Percentiles rank a stretch among this genome's conserved stretches.
Conservation (phyloP, 2,888 invertebrate species). For the Luperina testacea region DNA sequence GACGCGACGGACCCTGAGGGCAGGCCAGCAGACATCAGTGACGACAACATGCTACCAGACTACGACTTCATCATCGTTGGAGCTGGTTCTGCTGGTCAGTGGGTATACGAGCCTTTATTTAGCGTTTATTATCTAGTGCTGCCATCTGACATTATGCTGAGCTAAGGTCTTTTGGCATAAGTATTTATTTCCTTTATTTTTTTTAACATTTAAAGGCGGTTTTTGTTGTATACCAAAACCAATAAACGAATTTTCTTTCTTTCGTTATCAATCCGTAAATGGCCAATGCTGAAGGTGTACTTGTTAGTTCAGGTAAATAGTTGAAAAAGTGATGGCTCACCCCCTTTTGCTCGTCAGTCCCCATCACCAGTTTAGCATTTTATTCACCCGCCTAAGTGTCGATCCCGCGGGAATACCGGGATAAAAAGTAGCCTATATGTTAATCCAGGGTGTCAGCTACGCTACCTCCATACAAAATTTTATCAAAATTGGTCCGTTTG, state of each 20-base stretch:
- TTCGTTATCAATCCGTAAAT: neutral
- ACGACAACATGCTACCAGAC: conserved; percentile 91
- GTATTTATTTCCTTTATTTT: neutral
- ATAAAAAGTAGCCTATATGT: too few relatives aligned
- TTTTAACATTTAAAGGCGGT: neutral
- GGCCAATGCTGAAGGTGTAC: neutral
- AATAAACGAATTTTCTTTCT: neutral
- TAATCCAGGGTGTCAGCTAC: too few relatives aligned
- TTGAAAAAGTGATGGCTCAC: neutral
- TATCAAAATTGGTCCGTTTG: too few relatives aligned
- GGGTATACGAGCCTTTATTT: conserved; percentile 43
- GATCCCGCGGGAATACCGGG: too few relatives aligned
- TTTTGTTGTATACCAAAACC: neutral
- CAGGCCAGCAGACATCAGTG: conserved; percentile 92
- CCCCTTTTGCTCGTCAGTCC: too few relatives aligned
- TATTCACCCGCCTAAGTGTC: too few relatives aligned
- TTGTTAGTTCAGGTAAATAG: neutral
- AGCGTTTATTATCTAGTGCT: neutral
- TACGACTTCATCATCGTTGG: conserved; percentile 97
- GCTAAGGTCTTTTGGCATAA: neutral
- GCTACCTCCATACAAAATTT: too few relatives aligned
- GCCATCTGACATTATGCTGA: neutral
- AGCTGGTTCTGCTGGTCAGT: conserved; percentile 95
- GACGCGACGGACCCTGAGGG: conserved; percentile 96
- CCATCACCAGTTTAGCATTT: neutral